Evolutionary conservation across 2,888 invertebrate species (phyloP).

Genomic region (Tetheella fluctuosa): DNA sequence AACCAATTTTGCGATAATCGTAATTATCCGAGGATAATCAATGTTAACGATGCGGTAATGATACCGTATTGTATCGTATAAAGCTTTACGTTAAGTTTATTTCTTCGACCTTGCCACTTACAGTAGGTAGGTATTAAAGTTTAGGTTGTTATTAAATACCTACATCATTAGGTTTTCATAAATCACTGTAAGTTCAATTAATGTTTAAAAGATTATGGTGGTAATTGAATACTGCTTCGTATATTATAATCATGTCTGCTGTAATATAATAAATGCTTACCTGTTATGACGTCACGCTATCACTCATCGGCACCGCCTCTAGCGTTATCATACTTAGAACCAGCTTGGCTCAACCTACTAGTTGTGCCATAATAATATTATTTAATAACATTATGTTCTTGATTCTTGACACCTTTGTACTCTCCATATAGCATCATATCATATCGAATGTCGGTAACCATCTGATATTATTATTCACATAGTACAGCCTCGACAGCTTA

Average conservation of each 20-base stretch:
- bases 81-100: conserved; percentile 13
- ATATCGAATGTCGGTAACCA: no score
- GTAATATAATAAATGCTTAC: background rate
- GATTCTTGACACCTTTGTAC: conserved; percentile 17
- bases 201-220: background rate
- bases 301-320: conserved; percentile 8
- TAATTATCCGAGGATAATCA: conserved; percentile 41
- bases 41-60: conserved; percentile 34
- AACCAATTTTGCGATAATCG: conserved; percentile 49
- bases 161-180: no score
- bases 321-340: conserved; percentile 11
- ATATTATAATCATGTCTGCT: background rate
- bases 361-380: conserved; percentile 21
- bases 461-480: no score
- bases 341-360: background rate
- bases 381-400: conserved; percentile 31
- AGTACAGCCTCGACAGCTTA: no score
- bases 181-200: background rate
- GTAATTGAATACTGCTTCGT: background rate
- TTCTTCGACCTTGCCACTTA: background rate
- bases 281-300: conserved; percentile 1
- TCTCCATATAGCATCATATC: background rate
- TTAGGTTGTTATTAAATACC: no score
- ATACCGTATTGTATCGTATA: conserved; percentile 31
- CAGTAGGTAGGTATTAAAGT: no score